Evolutionary conservation across 2,888 invertebrate species (phyloP), one percentile per base, ranked within the genome.

Genomic region (Acrocera orbiculus): DNA sequence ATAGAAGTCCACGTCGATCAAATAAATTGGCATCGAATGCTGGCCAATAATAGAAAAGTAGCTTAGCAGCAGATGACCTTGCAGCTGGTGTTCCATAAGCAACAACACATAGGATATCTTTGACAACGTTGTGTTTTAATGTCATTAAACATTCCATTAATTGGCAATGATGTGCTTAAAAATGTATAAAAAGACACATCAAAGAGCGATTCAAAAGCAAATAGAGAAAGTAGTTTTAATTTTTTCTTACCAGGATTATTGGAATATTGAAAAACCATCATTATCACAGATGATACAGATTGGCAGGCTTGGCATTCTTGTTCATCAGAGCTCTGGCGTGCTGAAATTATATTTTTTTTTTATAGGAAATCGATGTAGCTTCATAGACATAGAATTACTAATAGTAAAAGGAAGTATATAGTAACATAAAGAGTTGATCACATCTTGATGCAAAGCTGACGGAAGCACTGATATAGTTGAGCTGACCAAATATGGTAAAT

Each of bases 21-120:
- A 89, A 83, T 5, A 90, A 70, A 51, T 85, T 83, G 16, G 92
- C 83, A 61, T 95, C 92, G 50, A 96, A 82, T 4, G 93, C 85
- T 4, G 98, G 98, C 95, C 96, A 98, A 60, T 98, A 98, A 65
- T 95, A 92, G 63, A 98, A 96, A 30, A 98, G 70, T 24, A 98
- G 67, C 62, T 95, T 92, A 33, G 92, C 92, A 2, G 96, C 96
- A 1, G 92, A 89, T n/a, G 87, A 76, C 32, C 93, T 65, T 1
- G 95, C 86, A 32, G 82, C 79, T 42, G 86, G 78, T 1, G 96
- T 93, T 27, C 98, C 98, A 60, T 95, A 89, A 9, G 96, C 95
- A 42, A 96, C 83, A 20, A 95, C 92, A 55, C 87, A 85, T 20
- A 98, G 66, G 38, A 98, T 71, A 58, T 98, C 95, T 61, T 85